A percentile compares a stretch with the other conserved stretches of the same genome.
These are phyloP conservation scores for Acanthurus lineatus DNA, from an alignment of 2,797 vertebrate species.

Conservation along the genomic window DNA sequence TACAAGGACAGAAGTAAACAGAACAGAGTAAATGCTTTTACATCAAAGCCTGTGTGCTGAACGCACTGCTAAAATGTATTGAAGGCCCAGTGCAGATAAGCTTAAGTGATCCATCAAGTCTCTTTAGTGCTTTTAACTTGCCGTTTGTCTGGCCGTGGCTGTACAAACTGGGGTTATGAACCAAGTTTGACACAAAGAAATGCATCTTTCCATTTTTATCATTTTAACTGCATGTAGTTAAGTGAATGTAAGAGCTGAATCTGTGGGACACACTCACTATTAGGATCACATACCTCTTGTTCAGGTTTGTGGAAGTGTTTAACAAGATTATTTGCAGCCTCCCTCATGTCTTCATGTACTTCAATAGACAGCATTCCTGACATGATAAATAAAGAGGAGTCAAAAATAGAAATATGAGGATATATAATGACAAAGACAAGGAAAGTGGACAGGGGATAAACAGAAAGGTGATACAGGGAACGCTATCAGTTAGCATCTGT, in stretches of 20 bases:
- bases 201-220: constrained; percentile 8
- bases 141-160: constrained; percentile 6
- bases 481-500: constrained; percentile 36
- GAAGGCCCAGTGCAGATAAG: constrained; percentile 32
- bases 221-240: constrained; percentile 14
- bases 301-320: constrained; percentile 99
- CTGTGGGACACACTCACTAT: not conserved
- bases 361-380: constrained; percentile 92
- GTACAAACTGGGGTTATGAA: constrained; percentile 38
- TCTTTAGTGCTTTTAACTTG: constrained; percentile 36
- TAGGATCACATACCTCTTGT: constrained; percentile 91
- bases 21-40: not conserved
- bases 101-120: constrained; percentile 45
- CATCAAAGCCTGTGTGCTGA: constrained; percentile 32
- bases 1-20: constrained; percentile 14
- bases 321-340: constrained; percentile 97
- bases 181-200: constrained; percentile 39
- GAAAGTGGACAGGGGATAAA: constrained; percentile 6
- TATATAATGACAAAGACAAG: constrained; percentile 17
- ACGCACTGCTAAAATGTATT: constrained; percentile 30
- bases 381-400: constrained; percentile 22
- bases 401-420: constrained; percentile 39
- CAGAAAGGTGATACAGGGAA: constrained; percentile 53
- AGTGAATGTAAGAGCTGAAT: constrained; percentile 2
- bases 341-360: constrained; percentile 97